Evolutionary conservation across 2,888 invertebrate genomes (phyloP), one percentile per base, ranked within the genome.

Genomic region (Flexamia atlantica): DNA sequence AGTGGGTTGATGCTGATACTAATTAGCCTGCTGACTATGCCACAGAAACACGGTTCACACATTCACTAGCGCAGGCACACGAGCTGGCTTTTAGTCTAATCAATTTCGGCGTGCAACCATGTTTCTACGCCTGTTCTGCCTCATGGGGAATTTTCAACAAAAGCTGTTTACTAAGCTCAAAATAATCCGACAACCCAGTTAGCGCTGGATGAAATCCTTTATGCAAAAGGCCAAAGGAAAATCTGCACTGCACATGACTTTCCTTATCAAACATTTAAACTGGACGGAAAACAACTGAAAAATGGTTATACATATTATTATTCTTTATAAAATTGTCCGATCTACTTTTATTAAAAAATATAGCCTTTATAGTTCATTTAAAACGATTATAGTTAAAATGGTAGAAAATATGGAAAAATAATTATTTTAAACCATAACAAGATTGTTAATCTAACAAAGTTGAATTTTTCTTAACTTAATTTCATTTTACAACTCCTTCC

Each of bases 101-200:
- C 57, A 57, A 50, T n/a, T 4, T 23, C 23, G 20, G 57, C 23
- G 23, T 46, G 2, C 57, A 53, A 17, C n/a, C n/a, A n/a, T 4
- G 10, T 14, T 4, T 2, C 57, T 23, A 23, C 20, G n/a, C 36
- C 9, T 4, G 12, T 12, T 46, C 12, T 36, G 36, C 36, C 36
- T 7, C 23, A 23, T 57, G 23, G 57, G 57, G 57, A n/a, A 57
- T 57, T 57, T 20, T 57, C 57, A 57, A 57, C 57, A 57, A 7
- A 57, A n/a, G 57, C 23, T 57, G 57, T 57, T n/a, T 57, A 57
- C 57, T 46, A 46, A 46, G 46, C n/a, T n/a, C 57, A 23, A 23
- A 23, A 57, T 57, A n/a, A 57, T 1, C 57, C 12, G 57, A 57
- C 57, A 57, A 25, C 20, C 57, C 20, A 23, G 23, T 57, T 57